Conservation (phyloP, 2,888 invertebrate genomes). For the Tineola bisselliella region DNA sequence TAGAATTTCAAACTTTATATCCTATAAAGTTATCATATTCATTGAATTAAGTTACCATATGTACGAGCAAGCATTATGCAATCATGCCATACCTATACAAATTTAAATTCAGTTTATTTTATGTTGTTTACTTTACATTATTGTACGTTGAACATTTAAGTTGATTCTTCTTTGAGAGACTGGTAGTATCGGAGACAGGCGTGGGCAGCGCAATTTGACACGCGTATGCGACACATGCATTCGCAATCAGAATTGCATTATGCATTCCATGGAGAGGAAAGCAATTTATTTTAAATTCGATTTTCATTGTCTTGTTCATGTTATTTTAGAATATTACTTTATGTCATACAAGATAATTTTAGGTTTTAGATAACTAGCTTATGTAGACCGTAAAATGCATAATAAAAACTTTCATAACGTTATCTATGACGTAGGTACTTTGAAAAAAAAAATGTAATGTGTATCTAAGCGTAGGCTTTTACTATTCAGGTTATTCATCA, state of each 20-base stretch:
- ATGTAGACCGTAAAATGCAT: not conserved
- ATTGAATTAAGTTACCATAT: no score
- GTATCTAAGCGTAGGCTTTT: no score
- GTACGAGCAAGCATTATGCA: no score
- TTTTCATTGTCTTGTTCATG: not conserved
- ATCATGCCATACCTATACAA: no score
- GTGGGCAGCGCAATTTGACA: slow-evolving; percentile 57
- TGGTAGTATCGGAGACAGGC: slow-evolving; percentile 18
- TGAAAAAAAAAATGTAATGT: not conserved
- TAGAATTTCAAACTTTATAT: no score
- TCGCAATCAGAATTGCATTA: slow-evolving; percentile 35
- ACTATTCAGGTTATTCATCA: no score
- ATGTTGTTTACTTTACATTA: slow-evolving; percentile 1
- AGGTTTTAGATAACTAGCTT: not conserved
- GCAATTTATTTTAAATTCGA: not conserved
- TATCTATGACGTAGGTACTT: not conserved
- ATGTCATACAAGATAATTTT: not conserved
- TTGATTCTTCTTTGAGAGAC: slow-evolving; percentile 2
- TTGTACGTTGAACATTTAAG: not conserved
- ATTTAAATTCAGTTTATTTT: not conserved
- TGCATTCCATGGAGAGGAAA: slow-evolving; percentile 4
- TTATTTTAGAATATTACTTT: not conserved
- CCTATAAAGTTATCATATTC: no score
- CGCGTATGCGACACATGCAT: slow-evolving; percentile 49
- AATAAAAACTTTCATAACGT: not conserved